Percentiles rank a stretch among this genome's conserved stretches.
Evolutionary conservation across 2,888 invertebrate genomes (phyloP).

Genomic region (Eristalinus sepulchralis): DNA sequence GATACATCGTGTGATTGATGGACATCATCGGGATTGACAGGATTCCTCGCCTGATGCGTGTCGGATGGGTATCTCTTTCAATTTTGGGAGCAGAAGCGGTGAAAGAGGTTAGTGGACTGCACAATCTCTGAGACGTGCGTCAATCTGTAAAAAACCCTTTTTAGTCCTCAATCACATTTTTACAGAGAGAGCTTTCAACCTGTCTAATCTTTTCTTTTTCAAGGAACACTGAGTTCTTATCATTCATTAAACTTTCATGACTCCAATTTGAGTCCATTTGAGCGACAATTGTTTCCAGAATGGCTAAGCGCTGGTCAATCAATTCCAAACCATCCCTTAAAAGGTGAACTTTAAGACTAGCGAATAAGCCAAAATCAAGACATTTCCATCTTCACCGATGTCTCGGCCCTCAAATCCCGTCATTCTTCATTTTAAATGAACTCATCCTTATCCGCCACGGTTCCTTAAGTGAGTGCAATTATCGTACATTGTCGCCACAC

Average conservation of each 20-base stretch:
- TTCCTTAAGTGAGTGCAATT: neutral
- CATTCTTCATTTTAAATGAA: neutral
- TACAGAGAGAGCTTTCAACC: no score
- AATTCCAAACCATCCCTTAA: no score
- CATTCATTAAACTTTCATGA: no score
- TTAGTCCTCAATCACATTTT: no score
- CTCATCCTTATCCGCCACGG: neutral
- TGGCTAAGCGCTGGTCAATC: no score
- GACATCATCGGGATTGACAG: neutral
- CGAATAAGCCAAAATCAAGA: neutral
- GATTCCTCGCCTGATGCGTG: neutral
- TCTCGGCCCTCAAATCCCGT: neutral
- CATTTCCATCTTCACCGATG: neutral
- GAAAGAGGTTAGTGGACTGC: neutral
- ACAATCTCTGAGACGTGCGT: neutral
- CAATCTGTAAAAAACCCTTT: no score
- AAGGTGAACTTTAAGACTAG: no score
- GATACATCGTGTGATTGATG: conserved; percentile 8
- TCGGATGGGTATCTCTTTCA: neutral
- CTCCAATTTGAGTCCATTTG: no score
- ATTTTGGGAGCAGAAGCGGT: neutral
- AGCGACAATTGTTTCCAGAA: no score
- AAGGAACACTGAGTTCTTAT: no score
- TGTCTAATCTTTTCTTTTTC: no score
- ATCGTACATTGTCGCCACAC: neutral